Evolutionary conservation across 2,113 vertebrate genomes (phyloP).

Genomic region (Crotalus helleri): DNA sequence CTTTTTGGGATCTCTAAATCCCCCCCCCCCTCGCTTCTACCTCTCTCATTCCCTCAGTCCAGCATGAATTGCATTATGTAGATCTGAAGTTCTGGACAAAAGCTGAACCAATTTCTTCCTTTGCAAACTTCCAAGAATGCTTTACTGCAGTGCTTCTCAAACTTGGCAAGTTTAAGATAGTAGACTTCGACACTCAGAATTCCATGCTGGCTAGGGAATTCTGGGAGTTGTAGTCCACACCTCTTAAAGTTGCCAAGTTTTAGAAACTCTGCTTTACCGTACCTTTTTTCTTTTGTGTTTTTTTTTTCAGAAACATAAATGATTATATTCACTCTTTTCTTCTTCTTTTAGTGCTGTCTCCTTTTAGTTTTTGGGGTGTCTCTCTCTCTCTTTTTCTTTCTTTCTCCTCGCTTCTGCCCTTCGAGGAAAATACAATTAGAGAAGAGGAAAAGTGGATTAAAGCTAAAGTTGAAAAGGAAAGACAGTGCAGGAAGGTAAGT

Average conservation of each 20-base stretch:
- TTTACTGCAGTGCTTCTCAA: not conserved
- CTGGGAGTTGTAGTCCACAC: not conserved
- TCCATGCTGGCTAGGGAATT: not conserved
- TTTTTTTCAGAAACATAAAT: not conserved
- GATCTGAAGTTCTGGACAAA: not conserved
- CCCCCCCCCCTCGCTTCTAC: too few species aligned
- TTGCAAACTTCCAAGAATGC: not conserved
- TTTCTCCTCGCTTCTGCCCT: constrained; percentile 53
- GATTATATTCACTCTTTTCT: not conserved
- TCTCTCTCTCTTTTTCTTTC: constrained; percentile 44
- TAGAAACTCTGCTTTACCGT: not conserved
- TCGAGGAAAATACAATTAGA: constrained; percentile 36
- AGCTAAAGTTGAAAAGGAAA: constrained; percentile 5
- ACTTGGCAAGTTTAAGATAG: not conserved
- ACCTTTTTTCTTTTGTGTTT: not conserved
- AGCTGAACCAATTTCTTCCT: not conserved
- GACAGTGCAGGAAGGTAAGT: constrained; percentile 35
- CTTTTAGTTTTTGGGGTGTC: constrained; percentile 38
- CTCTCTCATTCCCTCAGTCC: not conserved
- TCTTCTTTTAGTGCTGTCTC: constrained; percentile 19
- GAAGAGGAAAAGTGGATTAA: constrained; percentile 28
- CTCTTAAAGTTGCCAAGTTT: not conserved
- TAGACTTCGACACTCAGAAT: not conserved
- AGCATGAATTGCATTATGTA: not conserved
- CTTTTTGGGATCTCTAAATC: not conserved